Evolutionary conservation across 1,140 invertebrate genomes (phyloP), one percentile per base, ranked within the genome.

Genomic region (Cyclargus thomasi): DNA sequence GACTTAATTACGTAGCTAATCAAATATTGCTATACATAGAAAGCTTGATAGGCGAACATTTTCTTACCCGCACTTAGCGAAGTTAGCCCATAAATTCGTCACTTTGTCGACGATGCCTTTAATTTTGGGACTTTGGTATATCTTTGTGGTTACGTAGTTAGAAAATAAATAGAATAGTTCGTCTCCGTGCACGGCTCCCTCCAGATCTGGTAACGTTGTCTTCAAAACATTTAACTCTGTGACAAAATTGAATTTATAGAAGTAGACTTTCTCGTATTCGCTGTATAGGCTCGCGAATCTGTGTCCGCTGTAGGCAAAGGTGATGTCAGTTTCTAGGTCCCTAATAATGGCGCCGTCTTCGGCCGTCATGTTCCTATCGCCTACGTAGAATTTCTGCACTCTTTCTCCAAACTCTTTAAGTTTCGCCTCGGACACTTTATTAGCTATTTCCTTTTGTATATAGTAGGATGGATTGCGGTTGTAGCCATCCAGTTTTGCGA

Each of bases 71-170:
- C 87, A 91, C 79, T 90, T 92, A 0, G 95, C 94, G 76, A 96
- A 96, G 82, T 95, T 94, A 0, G 92, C 90, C 94, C 94, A 96
- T 21, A 95, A 69, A n/a, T 83, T 91, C 0, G 94, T 93, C 71
- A 95, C 77, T 17, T 72, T 75, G 71, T 72, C 69, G 16, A 82
- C 76, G 55, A 83, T 76, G 6, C 76, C 70, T 69, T 86, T 82
- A 39, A 85, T 36, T 47, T 85, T 73, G 4, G 80, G 69, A 18
- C 86, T 78, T 64, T 82, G 70, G 59, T 88, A 85, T 17, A 79
- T 73, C 67, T 79, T 72, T 35, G 71, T 74, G 11, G 85, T 89
- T 35, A 92, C 72, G 70, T 80, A 79, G 62, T 84, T 91, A 70
- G 90, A 85, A 74, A 94, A 95, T 6, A 94, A 71, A 79, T 94